phyloP scores from a whole-genome alignment of 2,888 invertebrate genomes.

The Troilus luridus region DNA sequence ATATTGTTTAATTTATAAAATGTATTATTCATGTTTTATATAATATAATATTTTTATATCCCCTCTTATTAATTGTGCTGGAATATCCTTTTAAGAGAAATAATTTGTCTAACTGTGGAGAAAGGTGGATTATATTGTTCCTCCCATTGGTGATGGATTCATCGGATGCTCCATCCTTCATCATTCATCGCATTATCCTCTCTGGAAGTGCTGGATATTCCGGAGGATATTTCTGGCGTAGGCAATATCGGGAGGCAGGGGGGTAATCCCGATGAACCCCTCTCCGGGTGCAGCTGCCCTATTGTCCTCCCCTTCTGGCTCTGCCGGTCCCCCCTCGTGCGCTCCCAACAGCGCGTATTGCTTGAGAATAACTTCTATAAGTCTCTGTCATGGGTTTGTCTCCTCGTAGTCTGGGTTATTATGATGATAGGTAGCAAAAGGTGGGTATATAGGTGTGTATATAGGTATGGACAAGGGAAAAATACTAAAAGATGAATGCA shows the following conservation, averaged over 20 bases:
- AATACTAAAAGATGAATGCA: too few species aligned
- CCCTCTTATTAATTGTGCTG: too few species aligned
- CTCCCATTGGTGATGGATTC: too few species aligned
- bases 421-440: neutral
- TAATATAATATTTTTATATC: too few species aligned
- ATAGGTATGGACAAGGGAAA: too few species aligned
- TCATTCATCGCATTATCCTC: neutral
- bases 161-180: neutral
- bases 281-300: neutral
- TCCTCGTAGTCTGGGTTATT: neutral
- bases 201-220: neutral
- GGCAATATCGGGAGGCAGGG: neutral
- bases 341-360: neutral
- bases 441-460: neutral
- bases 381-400: neutral
- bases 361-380: neutral
- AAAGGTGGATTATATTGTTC: too few species aligned
- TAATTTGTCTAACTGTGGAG: too few species aligned
- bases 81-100: too few species aligned
- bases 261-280: slow-evolving; percentile 14
- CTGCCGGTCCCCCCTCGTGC: neutral
- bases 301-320: neutral
- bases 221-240: neutral
- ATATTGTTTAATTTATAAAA: too few species aligned
- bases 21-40: too few species aligned